Evolutionary conservation across 2,888 invertebrate genomes (phyloP), one percentile per base, ranked within the genome.

Genomic region (Chromoteleia sp.): DNA sequence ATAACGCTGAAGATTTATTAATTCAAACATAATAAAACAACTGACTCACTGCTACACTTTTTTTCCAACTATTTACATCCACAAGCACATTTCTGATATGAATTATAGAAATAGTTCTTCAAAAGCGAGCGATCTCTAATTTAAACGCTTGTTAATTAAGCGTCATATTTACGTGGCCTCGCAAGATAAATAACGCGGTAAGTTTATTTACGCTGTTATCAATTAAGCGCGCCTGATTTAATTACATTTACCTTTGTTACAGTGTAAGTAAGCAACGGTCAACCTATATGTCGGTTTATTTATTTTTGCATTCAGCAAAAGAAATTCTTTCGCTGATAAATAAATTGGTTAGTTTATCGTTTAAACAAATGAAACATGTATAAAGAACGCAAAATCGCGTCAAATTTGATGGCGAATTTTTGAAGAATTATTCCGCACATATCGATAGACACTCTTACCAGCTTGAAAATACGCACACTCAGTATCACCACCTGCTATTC

Each of bases 401-500:
- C 3, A 25, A 2, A 25, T 25, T 25, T 6, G 6, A 25, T 10
- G 45, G 17, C n/a, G 1, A 59, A 15, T 36, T 45, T 33, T 59
- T 59, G 54, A 73, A 63, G 43, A 73, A 63, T 48, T 56, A 56
- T 56, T 48, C 7, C 36, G 73, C 54, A 74, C 65, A 33, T 33
- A 41, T 54, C 43, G 33, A 52, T 29, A 14, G 29, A 52, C 45
- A 65, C 65, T 43, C 33, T 45, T 50, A 12, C 5, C 6, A 52
- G 48, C 36, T 56, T 52, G 19, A 17, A 65, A 36, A 15, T 17
- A 41, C 56, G 43, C 65, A 56, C 52, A 48, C 12, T 45, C 14
- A 25, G 56, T 56, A 63, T 63, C 41, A 15, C 15, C 59, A 61
- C 29, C 33, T 30, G 43, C 36, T 25, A 48, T 48, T 70, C 36